Evolutionary conservation across 2,888 invertebrate species (phyloP).

Genomic region (Eucera pruinosa): DNA sequence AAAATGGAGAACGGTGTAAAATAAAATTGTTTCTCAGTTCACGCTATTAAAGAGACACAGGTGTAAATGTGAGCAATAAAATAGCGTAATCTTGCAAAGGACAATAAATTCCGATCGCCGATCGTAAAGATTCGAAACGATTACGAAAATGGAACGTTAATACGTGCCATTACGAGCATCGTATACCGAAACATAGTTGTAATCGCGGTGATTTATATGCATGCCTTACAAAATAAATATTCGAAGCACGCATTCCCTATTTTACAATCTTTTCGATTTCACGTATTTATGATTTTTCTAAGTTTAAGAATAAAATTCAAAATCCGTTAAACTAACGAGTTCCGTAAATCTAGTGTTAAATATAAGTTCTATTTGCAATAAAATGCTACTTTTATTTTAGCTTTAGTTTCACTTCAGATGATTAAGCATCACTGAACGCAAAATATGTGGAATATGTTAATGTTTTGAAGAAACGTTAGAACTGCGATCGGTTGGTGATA

Average conservation of each 20-base stretch:
- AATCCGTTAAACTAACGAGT: no score
- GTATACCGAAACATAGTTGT: background rate
- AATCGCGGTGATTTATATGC: background rate
- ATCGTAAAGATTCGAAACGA: slow-evolving; percentile 23
- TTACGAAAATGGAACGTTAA: slow-evolving; percentile 39
- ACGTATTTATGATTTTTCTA: no score
- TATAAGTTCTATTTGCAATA: no score
- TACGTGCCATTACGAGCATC: slow-evolving; percentile 24
- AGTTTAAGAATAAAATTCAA: no score
- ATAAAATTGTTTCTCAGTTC: background rate
- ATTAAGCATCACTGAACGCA: no score
- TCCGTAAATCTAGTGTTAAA: no score
- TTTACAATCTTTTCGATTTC: background rate
- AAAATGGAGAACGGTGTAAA: background rate
- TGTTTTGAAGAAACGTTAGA: no score
- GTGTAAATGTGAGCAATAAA: slow-evolving; percentile 3
- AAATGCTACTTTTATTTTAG: no score
- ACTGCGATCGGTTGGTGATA: no score
- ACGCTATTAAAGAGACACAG: background rate
- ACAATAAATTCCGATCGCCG: slow-evolving; percentile 23
- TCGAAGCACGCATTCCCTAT: background rate
- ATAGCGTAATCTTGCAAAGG: background rate
- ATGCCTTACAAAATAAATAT: background rate
- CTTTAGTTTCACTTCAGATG: no score
- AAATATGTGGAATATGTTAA: no score